Evolutionary conservation across 1,140 invertebrate genomes (phyloP), one percentile per base, ranked within the genome.

Genomic region (Drosophila rhopaloa): DNA sequence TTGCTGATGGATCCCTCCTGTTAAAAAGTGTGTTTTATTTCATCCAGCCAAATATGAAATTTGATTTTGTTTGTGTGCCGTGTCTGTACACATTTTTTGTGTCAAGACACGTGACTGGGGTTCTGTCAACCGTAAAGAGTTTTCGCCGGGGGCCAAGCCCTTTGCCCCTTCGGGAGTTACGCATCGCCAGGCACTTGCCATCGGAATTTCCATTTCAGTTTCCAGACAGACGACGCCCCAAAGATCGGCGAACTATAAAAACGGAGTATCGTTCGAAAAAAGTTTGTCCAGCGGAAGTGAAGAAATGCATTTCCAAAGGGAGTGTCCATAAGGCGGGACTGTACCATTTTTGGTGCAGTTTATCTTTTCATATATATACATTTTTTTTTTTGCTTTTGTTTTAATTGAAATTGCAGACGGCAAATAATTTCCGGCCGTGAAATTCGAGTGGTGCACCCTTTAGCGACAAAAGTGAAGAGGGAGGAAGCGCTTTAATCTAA

Each of bases 381-480:
- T 24, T 24, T 24, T 46, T 19, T 41, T 24, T 40, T 44, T 24
- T 41, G 14, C 38, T 44, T 41, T 41, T 51, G 44, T 47, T 71
- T 65, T 66, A 88, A 88, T 88, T 88, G 84, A 88, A 88, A 89
- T 77, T 77, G 84, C 83, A 88, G 83, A 88, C 83, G 63, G 60
- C 80, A 80, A 76, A 88, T 84, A 80, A 88, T 89, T 88, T 88
- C 83, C 83, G 84, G 84, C 50, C 76, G 61, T 86, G 79, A 89
- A 88, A 89, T 88, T 79, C 63, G 83, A 86, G 82, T 86, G 78
- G 5, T 53, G 68, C 83, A 85, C 82, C 82, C 82, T 86, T 81
- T 50, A 13, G 1, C 4, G 24, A 43, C 2, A 8, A 37, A 44
- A 29, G 37, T 58, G 19, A 37, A 54, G 41, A 59, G 75, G 57